Percentiles rank a stretch among this genome's conserved stretches.
Evolutionary conservation across 2,888 invertebrate species (phyloP).

Genomic region (Cosmopolites sordidus): DNA sequence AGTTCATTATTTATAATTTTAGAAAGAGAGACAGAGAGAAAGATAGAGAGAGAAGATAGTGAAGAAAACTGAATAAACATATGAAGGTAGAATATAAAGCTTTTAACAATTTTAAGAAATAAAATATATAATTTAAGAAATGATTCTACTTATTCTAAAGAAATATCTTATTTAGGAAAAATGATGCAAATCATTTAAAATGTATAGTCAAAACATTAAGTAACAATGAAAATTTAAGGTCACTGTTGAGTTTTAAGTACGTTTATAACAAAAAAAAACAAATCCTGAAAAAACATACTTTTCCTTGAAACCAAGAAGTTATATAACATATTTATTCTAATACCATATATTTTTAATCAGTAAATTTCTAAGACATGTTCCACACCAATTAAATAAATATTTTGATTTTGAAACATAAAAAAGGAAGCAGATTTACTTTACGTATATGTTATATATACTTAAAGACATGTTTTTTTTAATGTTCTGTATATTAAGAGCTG

Average conservation of each 20-base stretch:
- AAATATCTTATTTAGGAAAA: too few relatives aligned
- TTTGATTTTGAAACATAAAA: slow-evolving; percentile 17
- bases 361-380: slow-evolving; percentile 22
- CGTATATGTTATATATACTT: slow-evolving; percentile 25
- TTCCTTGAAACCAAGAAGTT: too few relatives aligned
- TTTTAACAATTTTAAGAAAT: too few relatives aligned
- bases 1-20: too few relatives aligned
- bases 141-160: too few relatives aligned
- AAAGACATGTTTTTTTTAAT: slow-evolving; percentile 16
- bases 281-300: neutral
- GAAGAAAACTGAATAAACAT: too few relatives aligned
- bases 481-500: slow-evolving; percentile 32
- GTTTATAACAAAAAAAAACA: slow-evolving; percentile 8
- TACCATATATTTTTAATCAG: slow-evolving; percentile 18
- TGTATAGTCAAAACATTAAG: too few relatives aligned
- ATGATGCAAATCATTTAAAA: too few relatives aligned
- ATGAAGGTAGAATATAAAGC: too few relatives aligned
- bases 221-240: slow-evolving; percentile 7
- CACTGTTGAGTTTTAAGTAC: slow-evolving; percentile 10
- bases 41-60: too few relatives aligned
- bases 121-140: too few relatives aligned
- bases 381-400: slow-evolving; percentile 24
- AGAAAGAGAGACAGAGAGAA: too few relatives aligned
- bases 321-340: slow-evolving; percentile 18
- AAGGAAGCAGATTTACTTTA: slow-evolving; percentile 20